A percentile compares a stretch with the other conserved stretches of the same genome.
Evolutionary conservation across 2,113 vertebrate species (phyloP).

Genomic region (Salvelinus namaycush): DNA sequence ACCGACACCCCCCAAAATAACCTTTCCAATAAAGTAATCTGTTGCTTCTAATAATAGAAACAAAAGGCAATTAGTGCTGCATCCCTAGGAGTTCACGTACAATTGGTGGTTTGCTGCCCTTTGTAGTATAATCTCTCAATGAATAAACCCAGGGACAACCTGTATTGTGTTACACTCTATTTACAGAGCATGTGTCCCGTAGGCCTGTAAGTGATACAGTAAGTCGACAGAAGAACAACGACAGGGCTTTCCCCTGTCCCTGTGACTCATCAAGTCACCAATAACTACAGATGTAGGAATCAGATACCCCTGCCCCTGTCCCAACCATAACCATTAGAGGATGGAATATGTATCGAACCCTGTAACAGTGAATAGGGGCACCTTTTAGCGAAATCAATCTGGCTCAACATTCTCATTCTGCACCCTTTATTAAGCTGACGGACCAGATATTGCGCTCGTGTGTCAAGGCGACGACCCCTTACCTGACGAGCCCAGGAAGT

Average conservation of each 20-base stretch:
- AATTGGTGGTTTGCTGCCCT: slow-evolving; percentile 46
- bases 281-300: slow-evolving; percentile 22
- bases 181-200: slow-evolving; percentile 20
- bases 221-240: slow-evolving; percentile 45
- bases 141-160: slow-evolving; percentile 57
- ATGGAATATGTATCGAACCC: too few species aligned
- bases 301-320: slow-evolving; percentile 36
- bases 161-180: slow-evolving; percentile 53
- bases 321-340: too few species aligned
- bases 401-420: too few species aligned
- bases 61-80: slow-evolving; percentile 66
- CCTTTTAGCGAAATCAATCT: too few species aligned
- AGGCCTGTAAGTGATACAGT: neutral
- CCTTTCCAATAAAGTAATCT: slow-evolving; percentile 8
- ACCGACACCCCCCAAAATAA: slow-evolving; percentile 69
- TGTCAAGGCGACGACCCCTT: slow-evolving; percentile 30
- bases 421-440: too few species aligned
- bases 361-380: too few species aligned
- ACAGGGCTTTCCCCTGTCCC: slow-evolving; percentile 49
- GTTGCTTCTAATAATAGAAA: slow-evolving; percentile 60
- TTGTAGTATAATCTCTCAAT: slow-evolving; percentile 64
- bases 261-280: slow-evolving; percentile 25
- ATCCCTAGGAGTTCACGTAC: slow-evolving; percentile 59
- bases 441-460: neutral
- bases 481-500: slow-evolving; percentile 89